Conservation (phyloP, 2,888 invertebrate genomes). For the Epicampocera succincta region DNA sequence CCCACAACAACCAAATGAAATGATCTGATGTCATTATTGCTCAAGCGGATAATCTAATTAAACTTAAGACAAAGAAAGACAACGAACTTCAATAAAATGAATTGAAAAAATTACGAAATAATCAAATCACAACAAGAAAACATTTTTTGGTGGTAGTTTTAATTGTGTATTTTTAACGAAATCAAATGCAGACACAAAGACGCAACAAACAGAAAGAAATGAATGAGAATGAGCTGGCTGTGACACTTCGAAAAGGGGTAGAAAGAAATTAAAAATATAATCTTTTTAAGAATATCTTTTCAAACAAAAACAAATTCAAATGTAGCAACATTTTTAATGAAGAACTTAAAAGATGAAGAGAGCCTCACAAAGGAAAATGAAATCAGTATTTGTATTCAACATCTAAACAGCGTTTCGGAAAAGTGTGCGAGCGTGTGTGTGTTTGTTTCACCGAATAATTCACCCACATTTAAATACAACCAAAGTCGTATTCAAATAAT, state of each 20-base stretch:
- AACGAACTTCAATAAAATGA: slow-evolving; percentile 20
- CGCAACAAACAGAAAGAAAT: slow-evolving; percentile 58
- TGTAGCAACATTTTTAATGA: slow-evolving; percentile 74
- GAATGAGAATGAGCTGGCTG: slow-evolving; percentile 1
- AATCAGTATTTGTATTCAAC: slow-evolving; percentile 12
- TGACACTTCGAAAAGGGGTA: slow-evolving; percentile 47
- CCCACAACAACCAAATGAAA: slow-evolving; percentile 1
- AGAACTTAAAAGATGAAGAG: slow-evolving; percentile 78
- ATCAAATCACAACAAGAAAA: slow-evolving; percentile 37
- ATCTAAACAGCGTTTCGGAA: not conserved
- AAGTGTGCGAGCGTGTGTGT: slow-evolving; percentile 36
- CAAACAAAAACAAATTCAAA: slow-evolving; percentile 67
- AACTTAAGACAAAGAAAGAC: slow-evolving; percentile 6
- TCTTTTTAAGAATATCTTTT: slow-evolving; percentile 77
- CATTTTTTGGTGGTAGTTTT: slow-evolving; percentile 55
- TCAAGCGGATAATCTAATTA: slow-evolving; percentile 76
- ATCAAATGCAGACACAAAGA: slow-evolving; percentile 61
- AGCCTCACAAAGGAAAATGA: slow-evolving; percentile 70
- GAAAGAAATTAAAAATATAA: slow-evolving; percentile 72
- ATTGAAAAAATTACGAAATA: slow-evolving; percentile 34
- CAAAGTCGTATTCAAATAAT: slow-evolving; percentile 73
- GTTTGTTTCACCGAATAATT: slow-evolving; percentile 32
- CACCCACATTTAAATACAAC: slow-evolving; percentile 70
- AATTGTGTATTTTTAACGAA: slow-evolving; percentile 47
- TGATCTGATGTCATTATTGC: slow-evolving; percentile 72